These are phyloP conservation scores for Lasius platythorax DNA, from an alignment of 2,888 invertebrate genomes.

Conservation along the genomic window DNA sequence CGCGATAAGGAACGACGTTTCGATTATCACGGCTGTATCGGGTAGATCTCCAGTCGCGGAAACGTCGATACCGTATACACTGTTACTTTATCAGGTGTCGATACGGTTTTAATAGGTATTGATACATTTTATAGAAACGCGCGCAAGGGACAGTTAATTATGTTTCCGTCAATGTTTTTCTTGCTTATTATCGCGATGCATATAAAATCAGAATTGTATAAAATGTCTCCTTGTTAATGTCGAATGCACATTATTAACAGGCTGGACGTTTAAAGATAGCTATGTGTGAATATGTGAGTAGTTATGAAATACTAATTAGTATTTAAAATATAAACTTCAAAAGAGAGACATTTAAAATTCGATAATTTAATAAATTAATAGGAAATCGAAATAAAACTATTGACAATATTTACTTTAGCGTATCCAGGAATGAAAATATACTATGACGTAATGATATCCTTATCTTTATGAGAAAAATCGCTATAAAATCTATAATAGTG, in stretches of 20 bases:
- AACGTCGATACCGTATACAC: slow-evolving; percentile 32
- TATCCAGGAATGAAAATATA: neutral
- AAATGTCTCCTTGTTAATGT: neutral
- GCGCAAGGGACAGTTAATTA: slow-evolving; percentile 27
- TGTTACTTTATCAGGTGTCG: slow-evolving; percentile 44
- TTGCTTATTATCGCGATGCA: neutral
- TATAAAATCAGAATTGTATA: neutral
- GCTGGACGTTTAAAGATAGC: neutral
- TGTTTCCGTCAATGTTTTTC: slow-evolving; percentile 10
- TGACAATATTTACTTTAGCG: neutral
- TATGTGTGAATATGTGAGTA: neutral
- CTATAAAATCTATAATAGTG: slow-evolving; percentile 10
- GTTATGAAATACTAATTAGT: neutral
- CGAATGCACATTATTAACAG: neutral
- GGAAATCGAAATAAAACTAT: neutral
- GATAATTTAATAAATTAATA: neutral
- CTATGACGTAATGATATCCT: neutral
- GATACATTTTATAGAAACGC: slow-evolving; percentile 14
- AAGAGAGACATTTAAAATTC: neutral
- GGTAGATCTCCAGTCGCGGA: slow-evolving; percentile 22
- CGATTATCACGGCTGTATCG: slow-evolving; percentile 45
- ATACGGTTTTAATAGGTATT: slow-evolving; percentile 32
- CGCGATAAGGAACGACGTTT: slow-evolving; percentile 47
- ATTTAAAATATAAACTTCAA: neutral
- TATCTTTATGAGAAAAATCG: neutral